Percentiles rank a stretch among this genome's conserved stretches.
Evolutionary conservation across 1,140 invertebrate species (phyloP).

Genomic region (Hormaphis cornu): DNA sequence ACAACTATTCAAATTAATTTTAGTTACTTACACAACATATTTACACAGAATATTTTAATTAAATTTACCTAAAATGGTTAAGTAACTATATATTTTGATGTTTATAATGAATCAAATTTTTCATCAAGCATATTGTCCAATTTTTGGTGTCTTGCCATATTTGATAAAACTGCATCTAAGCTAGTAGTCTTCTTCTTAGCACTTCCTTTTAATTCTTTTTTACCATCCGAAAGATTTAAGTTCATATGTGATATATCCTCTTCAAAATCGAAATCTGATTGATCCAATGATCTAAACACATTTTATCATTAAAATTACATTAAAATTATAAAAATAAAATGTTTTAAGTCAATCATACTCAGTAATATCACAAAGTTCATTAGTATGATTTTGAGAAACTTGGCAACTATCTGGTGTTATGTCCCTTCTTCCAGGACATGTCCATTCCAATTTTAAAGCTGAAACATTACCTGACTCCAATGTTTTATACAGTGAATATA

Average conservation of each 20-base stretch:
- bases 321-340: background rate
- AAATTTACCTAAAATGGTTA: background rate
- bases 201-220: slow-evolving; percentile 40
- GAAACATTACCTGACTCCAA: slow-evolving; percentile 37
- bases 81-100: background rate
- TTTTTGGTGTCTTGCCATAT: slow-evolving; percentile 43
- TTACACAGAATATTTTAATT: no score
- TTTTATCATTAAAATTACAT: slow-evolving; percentile 7
- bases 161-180: slow-evolving; percentile 43
- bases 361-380: slow-evolving; percentile 30
- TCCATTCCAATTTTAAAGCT: slow-evolving; percentile 40
- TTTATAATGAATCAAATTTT: slow-evolving; percentile 30
- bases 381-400: slow-evolving; percentile 9
- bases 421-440: slow-evolving; percentile 41
- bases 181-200: slow-evolving; percentile 45
- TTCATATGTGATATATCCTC: slow-evolving; percentile 40
- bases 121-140: slow-evolving; percentile 38
- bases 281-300: slow-evolving; percentile 38
- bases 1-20: no score
- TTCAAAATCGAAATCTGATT: slow-evolving; percentile 44
- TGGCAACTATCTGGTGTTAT: slow-evolving; percentile 37
- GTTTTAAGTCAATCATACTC: slow-evolving; percentile 6
- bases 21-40: no score
- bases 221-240: slow-evolving; percentile 34
- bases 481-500: slow-evolving; percentile 39